Conservation (phyloP, 2,888 invertebrate species). For the Elysia crispata region DNA sequence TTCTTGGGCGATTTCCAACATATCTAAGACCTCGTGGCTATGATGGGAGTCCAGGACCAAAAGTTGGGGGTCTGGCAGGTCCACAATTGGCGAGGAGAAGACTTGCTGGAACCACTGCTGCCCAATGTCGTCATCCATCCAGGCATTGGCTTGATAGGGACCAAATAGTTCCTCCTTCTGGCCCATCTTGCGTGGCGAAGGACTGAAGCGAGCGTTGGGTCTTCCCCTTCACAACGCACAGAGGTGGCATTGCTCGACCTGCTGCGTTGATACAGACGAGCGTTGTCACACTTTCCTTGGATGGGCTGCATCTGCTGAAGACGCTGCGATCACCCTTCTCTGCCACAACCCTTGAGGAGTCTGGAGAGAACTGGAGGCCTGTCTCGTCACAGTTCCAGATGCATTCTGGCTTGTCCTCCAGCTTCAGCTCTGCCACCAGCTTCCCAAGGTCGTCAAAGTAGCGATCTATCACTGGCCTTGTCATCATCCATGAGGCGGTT, state of each 20-base stretch:
- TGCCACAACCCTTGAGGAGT: conserved; percentile 16
- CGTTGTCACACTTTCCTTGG: conserved; percentile 36
- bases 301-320: conserved; percentile 13
- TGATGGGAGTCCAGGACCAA: conserved; percentile 57
- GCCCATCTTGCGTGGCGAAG: conserved; percentile 50
- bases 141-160: conserved; percentile 56
- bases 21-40: conserved; percentile 20
- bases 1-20: neutral
- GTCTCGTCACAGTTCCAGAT: conserved; percentile 39
- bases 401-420: neutral
- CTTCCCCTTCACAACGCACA: conserved; percentile 54
- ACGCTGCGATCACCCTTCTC: conserved; percentile 15
- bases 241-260: conserved; percentile 29
- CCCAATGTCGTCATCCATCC: conserved; percentile 58
- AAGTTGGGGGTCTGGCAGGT: conserved; percentile 57
- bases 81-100: conserved; percentile 57
- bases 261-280: conserved; percentile 36
- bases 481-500: conserved; percentile 17
- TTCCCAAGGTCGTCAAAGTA: conserved; percentile 19
- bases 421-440: neutral
- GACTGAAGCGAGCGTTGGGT: conserved; percentile 50
- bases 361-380: conserved; percentile 27
- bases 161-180: conserved; percentile 50
- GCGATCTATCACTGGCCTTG: conserved; percentile 1
- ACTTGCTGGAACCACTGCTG: conserved; percentile 57